Evolutionary conservation across 2,888 invertebrate species (phyloP).

Genomic region (Papilio gigon): DNA sequence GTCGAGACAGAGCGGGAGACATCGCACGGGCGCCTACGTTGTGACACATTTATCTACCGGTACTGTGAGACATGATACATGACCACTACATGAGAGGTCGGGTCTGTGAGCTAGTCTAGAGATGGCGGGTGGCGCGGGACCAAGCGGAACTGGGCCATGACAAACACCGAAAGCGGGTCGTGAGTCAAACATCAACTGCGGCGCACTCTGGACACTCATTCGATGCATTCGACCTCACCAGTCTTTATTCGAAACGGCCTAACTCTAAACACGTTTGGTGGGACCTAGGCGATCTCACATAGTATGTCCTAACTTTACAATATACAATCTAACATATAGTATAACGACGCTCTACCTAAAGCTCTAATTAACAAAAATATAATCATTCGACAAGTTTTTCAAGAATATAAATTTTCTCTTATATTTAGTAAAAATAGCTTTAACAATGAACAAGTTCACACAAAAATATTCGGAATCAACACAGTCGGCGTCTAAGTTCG

Average conservation of each 20-base stretch:
- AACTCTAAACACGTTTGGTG: conserved; percentile 70
- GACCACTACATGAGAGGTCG: conserved; percentile 77
- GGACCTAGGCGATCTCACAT: conserved; percentile 74
- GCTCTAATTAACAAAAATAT: conserved; percentile 81
- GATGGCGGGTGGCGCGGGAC: conserved; percentile 73
- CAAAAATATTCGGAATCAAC: conserved; percentile 78
- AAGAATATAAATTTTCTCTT: conserved; percentile 76
- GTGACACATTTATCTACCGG: conserved; percentile 82
- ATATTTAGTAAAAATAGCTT: conserved; percentile 78
- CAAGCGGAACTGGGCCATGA: conserved; percentile 71
- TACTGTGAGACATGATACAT: conserved; percentile 72
- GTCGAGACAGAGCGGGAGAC: conserved; percentile 58
- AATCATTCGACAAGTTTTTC: conserved; percentile 69
- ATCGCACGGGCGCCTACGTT: conserved; percentile 80
- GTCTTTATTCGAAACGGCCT: conserved; percentile 77
- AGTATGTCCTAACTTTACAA: conserved; percentile 71
- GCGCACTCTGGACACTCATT: conserved; percentile 70
- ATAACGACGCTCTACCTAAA: conserved; percentile 71
- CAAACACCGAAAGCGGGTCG: conserved; percentile 80
- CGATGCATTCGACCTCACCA: conserved; percentile 78
- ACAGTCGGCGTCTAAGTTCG: conserved; percentile 74
- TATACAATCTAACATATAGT: conserved; percentile 69
- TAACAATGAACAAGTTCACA: conserved; percentile 80
- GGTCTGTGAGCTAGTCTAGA: conserved; percentile 69
- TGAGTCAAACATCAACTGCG: conserved; percentile 68